A percentile compares a stretch with the other conserved stretches of the same genome.
phyloP scores from a whole-genome alignment of 2,888 invertebrate species.

The Leptarthrus brevirostris region DNA sequence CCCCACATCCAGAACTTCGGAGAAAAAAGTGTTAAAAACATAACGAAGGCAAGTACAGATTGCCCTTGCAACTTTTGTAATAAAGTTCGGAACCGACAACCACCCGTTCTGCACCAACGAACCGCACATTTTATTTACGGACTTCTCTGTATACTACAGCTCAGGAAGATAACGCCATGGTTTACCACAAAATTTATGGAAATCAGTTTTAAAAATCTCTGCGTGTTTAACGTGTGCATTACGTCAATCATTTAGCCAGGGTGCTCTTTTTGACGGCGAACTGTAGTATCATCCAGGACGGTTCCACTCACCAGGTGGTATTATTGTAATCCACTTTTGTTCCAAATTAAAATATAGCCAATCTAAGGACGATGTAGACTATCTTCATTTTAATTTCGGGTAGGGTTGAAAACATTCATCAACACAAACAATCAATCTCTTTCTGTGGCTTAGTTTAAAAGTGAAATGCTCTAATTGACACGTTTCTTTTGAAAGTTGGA shows the following conservation, averaged over 20 bases:
- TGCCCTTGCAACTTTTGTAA: conserved; percentile 12
- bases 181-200: conserved; percentile 21
- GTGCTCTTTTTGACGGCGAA: background rate
- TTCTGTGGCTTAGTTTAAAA: too few relatives aligned
- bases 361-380: too few relatives aligned
- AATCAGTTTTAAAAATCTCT: conserved; percentile 34
- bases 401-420: too few relatives aligned
- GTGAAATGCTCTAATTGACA: too few relatives aligned
- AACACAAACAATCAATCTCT: too few relatives aligned
- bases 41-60: conserved; percentile 13
- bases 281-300: background rate
- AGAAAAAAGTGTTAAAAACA: conserved; percentile 30
- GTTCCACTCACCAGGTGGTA: too few relatives aligned
- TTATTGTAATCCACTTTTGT: background rate
- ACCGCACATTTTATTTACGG: conserved; percentile 13
- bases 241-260: conserved; percentile 17
- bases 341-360: background rate
- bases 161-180: conserved; percentile 25
- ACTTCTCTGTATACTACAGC: background rate
- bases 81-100: background rate
- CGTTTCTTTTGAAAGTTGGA: too few relatives aligned
- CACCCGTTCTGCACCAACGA: background rate
- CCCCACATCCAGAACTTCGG: background rate
- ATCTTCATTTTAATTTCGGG: too few relatives aligned
- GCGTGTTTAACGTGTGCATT: conserved; percentile 10